Percentiles rank a stretch among this genome's conserved stretches.
phyloP scores from a whole-genome alignment of 2,113 vertebrate species.

The Macrotus californicus region DNA sequence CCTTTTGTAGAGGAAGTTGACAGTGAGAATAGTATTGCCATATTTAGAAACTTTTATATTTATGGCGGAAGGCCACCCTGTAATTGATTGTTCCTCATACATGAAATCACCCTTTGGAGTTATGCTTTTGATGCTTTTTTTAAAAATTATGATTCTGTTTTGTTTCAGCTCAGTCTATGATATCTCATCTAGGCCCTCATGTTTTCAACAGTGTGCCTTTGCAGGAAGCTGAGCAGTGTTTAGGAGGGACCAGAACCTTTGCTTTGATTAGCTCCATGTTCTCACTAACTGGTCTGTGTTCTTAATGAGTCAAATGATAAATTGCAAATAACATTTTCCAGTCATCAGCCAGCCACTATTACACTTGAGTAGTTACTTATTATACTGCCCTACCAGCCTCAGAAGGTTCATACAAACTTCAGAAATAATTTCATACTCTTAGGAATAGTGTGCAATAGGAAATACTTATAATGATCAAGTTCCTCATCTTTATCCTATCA shows the following conservation, averaged over 20 bases:
- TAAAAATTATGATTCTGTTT: not conserved
- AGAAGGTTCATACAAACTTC: not conserved
- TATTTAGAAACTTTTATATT: not conserved
- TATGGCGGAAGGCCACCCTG: not conserved
- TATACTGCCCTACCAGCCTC: not conserved
- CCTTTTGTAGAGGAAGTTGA: not conserved
- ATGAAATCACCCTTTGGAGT: not conserved
- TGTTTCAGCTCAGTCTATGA: not conserved
- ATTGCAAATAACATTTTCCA: not conserved
- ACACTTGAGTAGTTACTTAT: not conserved
- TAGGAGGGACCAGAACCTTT: not conserved
- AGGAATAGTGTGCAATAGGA: not conserved
- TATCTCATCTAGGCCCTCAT: not conserved
- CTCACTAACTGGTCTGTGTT: not conserved
- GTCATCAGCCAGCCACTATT: not conserved
- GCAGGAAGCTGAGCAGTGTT: not conserved
- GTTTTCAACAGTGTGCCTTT: not conserved
- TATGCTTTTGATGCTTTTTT: not conserved
- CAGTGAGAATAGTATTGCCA: not conserved
- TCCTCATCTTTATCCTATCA: not conserved
- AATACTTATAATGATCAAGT: not conserved
- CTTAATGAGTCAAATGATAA: not conserved
- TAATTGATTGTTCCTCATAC: not conserved
- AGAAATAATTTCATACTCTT: not conserved
- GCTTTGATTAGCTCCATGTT: not conserved